Evolutionary conservation across 1,140 invertebrate genomes (phyloP).

Genomic region (Caenorhabditis inopinata): DNA sequence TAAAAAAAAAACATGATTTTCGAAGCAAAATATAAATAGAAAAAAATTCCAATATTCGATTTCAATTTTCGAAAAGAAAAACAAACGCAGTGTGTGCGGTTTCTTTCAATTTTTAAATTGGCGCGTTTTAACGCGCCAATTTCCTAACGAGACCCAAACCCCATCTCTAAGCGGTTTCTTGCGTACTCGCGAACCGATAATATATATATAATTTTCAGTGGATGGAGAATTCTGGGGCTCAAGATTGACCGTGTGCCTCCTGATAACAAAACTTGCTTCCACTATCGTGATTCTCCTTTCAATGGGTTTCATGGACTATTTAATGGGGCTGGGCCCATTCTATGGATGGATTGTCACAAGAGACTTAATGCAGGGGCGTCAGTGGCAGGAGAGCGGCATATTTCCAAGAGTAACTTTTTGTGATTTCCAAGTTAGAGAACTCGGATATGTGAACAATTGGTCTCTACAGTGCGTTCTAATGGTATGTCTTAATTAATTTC

Average conservation of each 20-base stretch:
- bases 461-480: constrained; percentile 67
- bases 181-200: no score
- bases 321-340: constrained; percentile 14
- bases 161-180: constrained; percentile 13
- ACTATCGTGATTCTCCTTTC: background rate
- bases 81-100: no score
- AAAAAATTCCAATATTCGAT: no score
- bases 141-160: no score
- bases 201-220: background rate
- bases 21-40: no score
- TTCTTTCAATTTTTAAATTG: no score
- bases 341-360: constrained; percentile 60
- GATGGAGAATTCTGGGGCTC: background rate
- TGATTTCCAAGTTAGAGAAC: constrained; percentile 53
- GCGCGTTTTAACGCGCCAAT: no score
- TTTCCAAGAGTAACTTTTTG: constrained; percentile 70
- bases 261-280: constrained; percentile 24
- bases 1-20: no score
- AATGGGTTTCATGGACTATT: constrained; percentile 35
- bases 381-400: constrained; percentile 66
- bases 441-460: constrained; percentile 66
- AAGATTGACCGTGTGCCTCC: background rate
- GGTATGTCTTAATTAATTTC: no score
- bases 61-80: no score
- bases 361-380: constrained; percentile 65